Evolutionary conservation across 1,140 invertebrate species (phyloP).

Genomic region (Oncopodura yosiiana): DNA sequence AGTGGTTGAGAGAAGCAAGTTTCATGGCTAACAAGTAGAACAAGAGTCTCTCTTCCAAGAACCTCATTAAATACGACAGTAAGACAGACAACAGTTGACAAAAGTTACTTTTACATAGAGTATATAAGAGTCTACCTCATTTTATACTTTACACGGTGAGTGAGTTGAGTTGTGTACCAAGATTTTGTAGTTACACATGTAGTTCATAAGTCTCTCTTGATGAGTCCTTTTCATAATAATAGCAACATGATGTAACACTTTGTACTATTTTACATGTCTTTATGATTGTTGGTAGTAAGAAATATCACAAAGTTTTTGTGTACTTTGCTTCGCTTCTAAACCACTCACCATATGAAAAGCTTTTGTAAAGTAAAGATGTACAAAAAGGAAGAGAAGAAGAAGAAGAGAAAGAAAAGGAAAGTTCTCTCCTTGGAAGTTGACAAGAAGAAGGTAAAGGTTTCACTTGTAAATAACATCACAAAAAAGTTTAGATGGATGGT

Average conservation of each 20-base stretch:
- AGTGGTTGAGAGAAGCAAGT: neutral
- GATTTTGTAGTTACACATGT: neutral
- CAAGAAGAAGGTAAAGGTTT: conserved; percentile 30
- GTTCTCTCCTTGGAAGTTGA: conserved; percentile 14
- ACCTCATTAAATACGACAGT: too few relatives aligned
- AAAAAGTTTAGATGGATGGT: neutral
- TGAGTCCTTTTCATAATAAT: neutral
- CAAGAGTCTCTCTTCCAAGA: neutral
- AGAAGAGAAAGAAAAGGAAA: neutral
- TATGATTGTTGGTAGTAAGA: neutral
- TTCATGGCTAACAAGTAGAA: neutral
- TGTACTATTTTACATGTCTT: neutral
- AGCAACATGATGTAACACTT: neutral
- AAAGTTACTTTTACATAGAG: too few relatives aligned
- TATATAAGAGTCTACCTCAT: too few relatives aligned
- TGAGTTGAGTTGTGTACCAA: too few relatives aligned
- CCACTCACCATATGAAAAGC: too few relatives aligned
- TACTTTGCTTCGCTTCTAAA: too few relatives aligned
- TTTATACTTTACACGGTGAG: too few relatives aligned
- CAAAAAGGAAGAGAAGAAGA: neutral
- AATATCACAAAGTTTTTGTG: too few relatives aligned
- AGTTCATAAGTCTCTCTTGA: neutral
- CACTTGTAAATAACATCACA: conserved; percentile 9
- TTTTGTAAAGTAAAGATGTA: neutral
- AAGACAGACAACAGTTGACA: too few relatives aligned